Conservation (phyloP, 2,797 vertebrate species). For the Mormyrops attenuatus region DNA sequence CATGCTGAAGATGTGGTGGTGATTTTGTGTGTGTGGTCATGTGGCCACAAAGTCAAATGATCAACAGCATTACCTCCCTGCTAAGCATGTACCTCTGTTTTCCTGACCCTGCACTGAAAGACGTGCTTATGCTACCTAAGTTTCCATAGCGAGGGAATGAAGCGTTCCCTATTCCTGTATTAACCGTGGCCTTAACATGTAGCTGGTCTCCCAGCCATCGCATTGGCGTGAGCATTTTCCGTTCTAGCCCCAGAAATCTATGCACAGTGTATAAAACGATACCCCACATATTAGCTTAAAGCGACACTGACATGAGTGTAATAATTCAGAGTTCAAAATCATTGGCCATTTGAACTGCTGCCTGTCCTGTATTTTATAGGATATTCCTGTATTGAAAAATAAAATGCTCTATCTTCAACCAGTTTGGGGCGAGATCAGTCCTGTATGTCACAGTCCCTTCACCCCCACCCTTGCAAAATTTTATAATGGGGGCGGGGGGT, state of each 20-base stretch:
- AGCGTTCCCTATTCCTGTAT: not conserved
- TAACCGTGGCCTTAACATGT: not conserved
- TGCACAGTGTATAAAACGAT: not conserved
- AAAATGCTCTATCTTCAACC: not conserved
- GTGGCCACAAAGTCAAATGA: not conserved
- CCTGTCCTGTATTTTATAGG: not conserved
- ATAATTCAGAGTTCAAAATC: not conserved
- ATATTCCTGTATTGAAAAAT: not conserved
- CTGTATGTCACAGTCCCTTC: not conserved
- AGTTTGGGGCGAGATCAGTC: not conserved
- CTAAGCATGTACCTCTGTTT: not conserved
- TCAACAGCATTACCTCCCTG: not conserved
- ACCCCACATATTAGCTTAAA: not conserved
- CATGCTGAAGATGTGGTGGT: not conserved
- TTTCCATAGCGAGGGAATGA: not conserved
- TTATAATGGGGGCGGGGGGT: not conserved
- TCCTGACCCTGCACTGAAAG: not conserved
- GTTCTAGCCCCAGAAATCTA: not conserved
- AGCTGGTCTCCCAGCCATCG: not conserved
- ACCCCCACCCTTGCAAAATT: not conserved
- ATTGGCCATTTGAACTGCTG: not conserved
- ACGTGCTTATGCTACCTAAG: not conserved
- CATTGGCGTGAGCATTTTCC: not conserved
- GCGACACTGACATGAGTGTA: not conserved
- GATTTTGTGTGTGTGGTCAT: not conserved